Base-by-base conservation (phyloP, 2,888 invertebrate species). In the Cheilosia scutellata region DNA sequence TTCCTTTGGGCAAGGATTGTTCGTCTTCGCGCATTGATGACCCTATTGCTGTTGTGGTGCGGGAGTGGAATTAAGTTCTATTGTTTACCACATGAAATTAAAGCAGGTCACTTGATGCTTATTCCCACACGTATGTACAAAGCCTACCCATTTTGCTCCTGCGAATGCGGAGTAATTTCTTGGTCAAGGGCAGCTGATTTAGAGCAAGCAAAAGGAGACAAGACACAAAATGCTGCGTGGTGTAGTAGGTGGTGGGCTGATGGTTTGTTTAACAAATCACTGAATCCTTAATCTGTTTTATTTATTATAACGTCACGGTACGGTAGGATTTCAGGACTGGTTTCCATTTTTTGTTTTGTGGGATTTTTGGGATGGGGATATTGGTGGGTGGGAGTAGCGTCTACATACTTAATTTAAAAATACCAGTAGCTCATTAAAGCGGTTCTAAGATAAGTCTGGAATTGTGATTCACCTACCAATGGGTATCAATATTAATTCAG, bases 251-350 rank as follows among this genome's bases (percentile, higher is more conserved):
- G 5, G 42, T 20, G 51, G 63, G 44, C 49, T 57, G 44, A 57
- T 55, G 53, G 63, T 63, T 74, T 74, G 55, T 55, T 63, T 63
- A 63, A 53, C 62, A 74, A 74, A 74, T 63, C 74, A 74, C 55
- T 55, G 62, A 63, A 55, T 74, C 27, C 63, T 33, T 74, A 63
- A 74, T 74, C 53, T 27, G 74, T 63, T 53, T 51, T 51, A 62
- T 62, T 53, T 72, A 60, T 53, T 51, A 53, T 4, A 25, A 33
- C 60, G 16, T 20, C 20, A 20, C 20, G 20, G 20, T 37, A 44
- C 47, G 70, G 57, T 31, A 20, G 11, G 11, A 55, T 9, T 37
- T 9, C 11, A 3, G 9, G 27, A 40, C 55, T 7, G 42, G 5
- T 47, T 47, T 47, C 44, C 16, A 44, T 44, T 16, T 16, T 44